Conservation (phyloP, 1,140 invertebrate species). For the Micrasema minimum region DNA sequence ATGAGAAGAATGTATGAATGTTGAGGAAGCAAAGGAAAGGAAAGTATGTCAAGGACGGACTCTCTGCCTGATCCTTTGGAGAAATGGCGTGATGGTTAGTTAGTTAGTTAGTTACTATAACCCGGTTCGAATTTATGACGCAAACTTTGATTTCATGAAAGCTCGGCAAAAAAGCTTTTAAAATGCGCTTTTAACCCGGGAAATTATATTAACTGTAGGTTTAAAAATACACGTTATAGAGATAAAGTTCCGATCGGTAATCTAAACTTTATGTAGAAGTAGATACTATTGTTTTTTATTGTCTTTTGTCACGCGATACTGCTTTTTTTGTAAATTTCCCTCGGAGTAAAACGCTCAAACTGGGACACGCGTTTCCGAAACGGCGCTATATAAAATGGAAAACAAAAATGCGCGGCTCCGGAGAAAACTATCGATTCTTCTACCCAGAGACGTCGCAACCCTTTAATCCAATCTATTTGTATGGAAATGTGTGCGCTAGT, state of each 20-base stretch:
- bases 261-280: conserved; percentile 50
- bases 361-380: conserved; percentile 20
- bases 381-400: background rate
- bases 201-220: too few relatives aligned
- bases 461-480: conserved; percentile 3
- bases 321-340: conserved; percentile 28
- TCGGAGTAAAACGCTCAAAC: conserved; percentile 7
- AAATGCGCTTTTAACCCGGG: too few relatives aligned
- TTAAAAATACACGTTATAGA: too few relatives aligned
- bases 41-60: too few relatives aligned
- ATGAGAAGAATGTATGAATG: too few relatives aligned
- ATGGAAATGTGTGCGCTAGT: conserved; percentile 20
- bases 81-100: too few relatives aligned
- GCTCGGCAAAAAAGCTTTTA: too few relatives aligned
- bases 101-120: too few relatives aligned
- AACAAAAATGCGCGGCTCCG: conserved; percentile 1
- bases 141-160: too few relatives aligned
- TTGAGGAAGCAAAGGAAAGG: too few relatives aligned
- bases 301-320: conserved; percentile 45
- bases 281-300: conserved; percentile 50
- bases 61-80: too few relatives aligned
- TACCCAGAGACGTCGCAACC: conserved; percentile 1
- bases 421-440: conserved; percentile 19
- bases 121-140: too few relatives aligned
- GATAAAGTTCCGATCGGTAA: conserved; percentile 45